Conservation (phyloP, 2,797 vertebrate species). For the Decapterus maruadsi region DNA sequence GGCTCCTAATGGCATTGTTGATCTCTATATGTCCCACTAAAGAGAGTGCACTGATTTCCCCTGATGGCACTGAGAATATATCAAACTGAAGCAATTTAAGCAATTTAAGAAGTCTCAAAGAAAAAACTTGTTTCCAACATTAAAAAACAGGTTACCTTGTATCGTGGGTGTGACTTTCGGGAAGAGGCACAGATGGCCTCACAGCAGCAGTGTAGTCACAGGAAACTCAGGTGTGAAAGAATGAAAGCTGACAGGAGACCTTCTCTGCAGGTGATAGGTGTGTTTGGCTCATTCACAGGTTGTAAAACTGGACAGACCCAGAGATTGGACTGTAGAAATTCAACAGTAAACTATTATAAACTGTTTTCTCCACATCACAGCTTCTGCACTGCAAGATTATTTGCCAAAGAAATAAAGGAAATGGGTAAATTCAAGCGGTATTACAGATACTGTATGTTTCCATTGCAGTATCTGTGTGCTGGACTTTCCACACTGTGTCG, state of each 20-base stretch:
- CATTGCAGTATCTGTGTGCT: conserved; percentile 93
- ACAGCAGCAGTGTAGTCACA: conserved; percentile 22
- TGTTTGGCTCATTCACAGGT: not conserved
- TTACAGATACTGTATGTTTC: too few species aligned
- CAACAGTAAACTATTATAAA: too few species aligned
- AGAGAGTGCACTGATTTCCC: not conserved
- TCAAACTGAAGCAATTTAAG: not conserved
- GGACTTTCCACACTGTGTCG: conserved; percentile 95
- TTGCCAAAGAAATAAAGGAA: too few species aligned
- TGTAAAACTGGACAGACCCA: not conserved
- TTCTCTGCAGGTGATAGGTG: not conserved
- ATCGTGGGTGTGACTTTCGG: not conserved
- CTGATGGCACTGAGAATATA: not conserved
- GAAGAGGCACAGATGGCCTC: conserved; percentile 41
- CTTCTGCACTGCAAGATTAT: not conserved
- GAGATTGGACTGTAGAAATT: not conserved
- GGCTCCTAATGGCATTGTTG: not conserved
- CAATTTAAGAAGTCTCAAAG: not conserved
- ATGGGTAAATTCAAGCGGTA: too few species aligned
- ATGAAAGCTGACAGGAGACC: not conserved
- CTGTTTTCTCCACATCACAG: not conserved
- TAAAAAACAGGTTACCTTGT: not conserved
- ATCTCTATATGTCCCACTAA: not conserved
- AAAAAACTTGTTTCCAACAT: not conserved
- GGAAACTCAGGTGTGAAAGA: conserved; percentile 16